Conservation (phyloP, 2,113 vertebrate species). For the Oplegnathus fasciatus region DNA sequence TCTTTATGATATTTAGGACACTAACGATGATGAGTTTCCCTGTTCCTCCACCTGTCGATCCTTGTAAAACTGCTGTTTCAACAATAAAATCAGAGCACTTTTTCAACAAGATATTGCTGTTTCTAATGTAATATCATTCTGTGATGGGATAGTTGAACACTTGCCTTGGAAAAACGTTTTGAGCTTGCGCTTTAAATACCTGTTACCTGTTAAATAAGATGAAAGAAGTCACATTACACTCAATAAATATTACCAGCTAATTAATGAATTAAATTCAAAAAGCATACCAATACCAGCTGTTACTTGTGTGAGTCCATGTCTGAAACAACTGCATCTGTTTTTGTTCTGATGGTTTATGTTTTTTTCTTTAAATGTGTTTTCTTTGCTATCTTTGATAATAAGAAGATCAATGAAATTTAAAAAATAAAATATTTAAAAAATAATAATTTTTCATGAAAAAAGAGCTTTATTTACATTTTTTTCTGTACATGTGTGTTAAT, state of each 20-base stretch:
- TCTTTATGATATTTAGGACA: rapidly evolving
- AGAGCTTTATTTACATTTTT: not conserved
- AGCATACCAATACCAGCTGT: too few relatives aligned
- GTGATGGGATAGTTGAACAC: not conserved
- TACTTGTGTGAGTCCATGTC: not conserved
- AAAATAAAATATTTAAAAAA: too few relatives aligned
- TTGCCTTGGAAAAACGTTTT: not conserved
- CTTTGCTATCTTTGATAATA: not conserved
- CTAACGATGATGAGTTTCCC: not conserved
- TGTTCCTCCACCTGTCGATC: not conserved
- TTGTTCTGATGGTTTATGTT: not conserved
- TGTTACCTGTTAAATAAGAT: not conserved
- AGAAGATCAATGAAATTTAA: too few relatives aligned
- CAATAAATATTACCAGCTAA: not conserved
- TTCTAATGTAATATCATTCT: not conserved
- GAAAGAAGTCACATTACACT: not conserved
- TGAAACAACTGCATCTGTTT: too few relatives aligned
- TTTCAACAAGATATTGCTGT: not conserved
- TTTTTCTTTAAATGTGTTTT: not conserved
- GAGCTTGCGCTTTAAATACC: not conserved
- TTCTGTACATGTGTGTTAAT: not conserved
- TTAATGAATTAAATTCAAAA: too few relatives aligned
- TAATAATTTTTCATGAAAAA: not conserved
- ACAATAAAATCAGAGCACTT: not conserved
- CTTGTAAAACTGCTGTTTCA: not conserved